Percentiles rank a stretch among this genome's conserved stretches.
phyloP scores from a whole-genome alignment of 2,113 vertebrate species.

The Festucalex cinctus region DNA sequence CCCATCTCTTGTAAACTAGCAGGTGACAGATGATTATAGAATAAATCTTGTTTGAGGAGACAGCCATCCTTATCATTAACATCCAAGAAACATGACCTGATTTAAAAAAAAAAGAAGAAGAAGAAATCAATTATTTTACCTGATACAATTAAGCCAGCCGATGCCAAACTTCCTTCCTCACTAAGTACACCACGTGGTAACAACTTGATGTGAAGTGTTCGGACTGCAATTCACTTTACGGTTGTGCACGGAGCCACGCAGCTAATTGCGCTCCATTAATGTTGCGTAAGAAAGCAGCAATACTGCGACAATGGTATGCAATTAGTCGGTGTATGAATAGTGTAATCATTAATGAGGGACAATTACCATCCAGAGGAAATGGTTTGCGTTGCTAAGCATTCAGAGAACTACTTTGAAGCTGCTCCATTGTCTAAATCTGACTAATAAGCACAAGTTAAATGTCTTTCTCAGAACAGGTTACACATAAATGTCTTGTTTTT shows the following conservation, averaged over 20 bases:
- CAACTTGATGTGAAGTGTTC: slow-evolving; percentile 14
- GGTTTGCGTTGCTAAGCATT: slow-evolving; percentile 36
- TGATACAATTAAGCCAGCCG: neutral
- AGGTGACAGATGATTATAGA: neutral
- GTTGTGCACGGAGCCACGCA: slow-evolving; percentile 15
- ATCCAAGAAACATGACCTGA: neutral
- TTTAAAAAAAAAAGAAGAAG: neutral
- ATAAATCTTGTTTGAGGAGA: neutral
- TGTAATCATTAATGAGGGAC: slow-evolving; percentile 47
- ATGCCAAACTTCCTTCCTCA: neutral
- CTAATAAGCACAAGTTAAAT: neutral
- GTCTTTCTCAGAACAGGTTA: slow-evolving; percentile 10
- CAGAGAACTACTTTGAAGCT: slow-evolving; percentile 22
- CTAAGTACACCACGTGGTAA: neutral
- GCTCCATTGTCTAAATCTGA: slow-evolving; percentile 5
- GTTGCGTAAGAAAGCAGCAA: slow-evolving; percentile 18
- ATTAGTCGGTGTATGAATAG: slow-evolving; percentile 54
- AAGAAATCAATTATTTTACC: neutral
- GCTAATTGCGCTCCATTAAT: slow-evolving; percentile 45
- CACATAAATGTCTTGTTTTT: neutral
- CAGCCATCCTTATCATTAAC: neutral
- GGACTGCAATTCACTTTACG: slow-evolving; percentile 10
- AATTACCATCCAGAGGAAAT: slow-evolving; percentile 24
- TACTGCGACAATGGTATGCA: slow-evolving; percentile 40
- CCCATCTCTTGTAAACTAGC: neutral